Evolutionary conservation across 1,140 invertebrate genomes (phyloP).

Genomic region (Zaprionus inermis): DNA sequence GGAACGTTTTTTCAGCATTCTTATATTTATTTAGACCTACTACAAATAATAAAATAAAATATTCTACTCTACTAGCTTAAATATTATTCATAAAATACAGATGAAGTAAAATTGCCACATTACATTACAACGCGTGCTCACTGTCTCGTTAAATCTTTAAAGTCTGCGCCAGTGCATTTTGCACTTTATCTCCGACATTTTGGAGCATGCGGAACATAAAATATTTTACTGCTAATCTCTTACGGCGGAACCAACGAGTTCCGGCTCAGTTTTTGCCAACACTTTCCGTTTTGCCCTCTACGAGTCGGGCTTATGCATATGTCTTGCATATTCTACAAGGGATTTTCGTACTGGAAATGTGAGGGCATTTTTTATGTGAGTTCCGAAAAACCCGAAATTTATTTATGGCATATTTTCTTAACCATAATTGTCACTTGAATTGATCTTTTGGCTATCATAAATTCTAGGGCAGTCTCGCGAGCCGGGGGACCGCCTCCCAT

Average conservation of each 20-base stretch:
- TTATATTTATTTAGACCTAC: no score
- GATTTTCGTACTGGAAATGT: neutral
- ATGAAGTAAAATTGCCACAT: no score
- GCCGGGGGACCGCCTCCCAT: neutral
- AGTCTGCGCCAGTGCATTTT: constrained; percentile 36
- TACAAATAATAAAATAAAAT: no score
- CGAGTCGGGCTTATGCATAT: constrained; percentile 49
- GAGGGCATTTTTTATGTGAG: neutral
- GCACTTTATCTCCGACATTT: constrained; percentile 44
- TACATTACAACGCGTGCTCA: no score
- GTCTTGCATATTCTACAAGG: constrained; percentile 52
- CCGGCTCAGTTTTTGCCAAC: constrained; percentile 72
- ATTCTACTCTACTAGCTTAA: no score
- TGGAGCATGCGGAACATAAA: constrained; percentile 63
- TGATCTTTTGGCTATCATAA: constrained; percentile 8
- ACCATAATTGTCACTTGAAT: constrained; percentile 11
- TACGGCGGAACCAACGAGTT: constrained; percentile 61
- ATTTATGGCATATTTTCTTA: constrained; percentile 9
- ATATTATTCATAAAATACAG: no score
- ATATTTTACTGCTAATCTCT: constrained; percentile 74
- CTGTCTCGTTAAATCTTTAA: constrained; percentile 48
- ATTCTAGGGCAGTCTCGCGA: neutral
- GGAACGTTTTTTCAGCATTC: no score
- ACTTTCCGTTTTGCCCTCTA: constrained; percentile 53
- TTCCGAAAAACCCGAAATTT: neutral